phyloP scores from a whole-genome alignment of 2,797 vertebrate genomes.

The Myiotriccus ornatus region DNA sequence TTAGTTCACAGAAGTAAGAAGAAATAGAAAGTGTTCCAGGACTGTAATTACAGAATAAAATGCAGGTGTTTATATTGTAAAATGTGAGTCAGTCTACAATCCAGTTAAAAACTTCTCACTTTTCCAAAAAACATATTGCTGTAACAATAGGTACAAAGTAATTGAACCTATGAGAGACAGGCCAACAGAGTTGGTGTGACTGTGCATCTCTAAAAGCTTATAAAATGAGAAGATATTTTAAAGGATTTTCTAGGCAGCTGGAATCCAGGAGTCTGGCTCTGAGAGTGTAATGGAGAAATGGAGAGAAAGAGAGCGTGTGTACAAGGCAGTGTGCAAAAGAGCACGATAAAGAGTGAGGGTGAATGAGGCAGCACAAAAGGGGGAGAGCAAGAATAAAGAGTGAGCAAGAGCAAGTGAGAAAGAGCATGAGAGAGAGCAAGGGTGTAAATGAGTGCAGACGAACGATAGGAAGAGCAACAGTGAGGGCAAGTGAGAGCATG shows the following conservation, averaged over 20 bases:
- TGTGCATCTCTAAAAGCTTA: neutral
- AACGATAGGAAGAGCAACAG: neutral
- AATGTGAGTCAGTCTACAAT: neutral
- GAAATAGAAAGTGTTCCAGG: neutral
- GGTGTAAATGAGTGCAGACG: neutral
- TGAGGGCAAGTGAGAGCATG: neutral
- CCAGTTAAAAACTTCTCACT: neutral
- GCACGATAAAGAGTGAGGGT: neutral
- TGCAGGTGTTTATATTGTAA: neutral
- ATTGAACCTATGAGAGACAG: neutral
- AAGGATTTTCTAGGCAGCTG: neutral
- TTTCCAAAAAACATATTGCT: neutral
- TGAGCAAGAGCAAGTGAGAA: neutral
- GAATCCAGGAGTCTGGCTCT: neutral
- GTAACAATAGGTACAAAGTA: neutral
- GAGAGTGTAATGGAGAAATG: neutral
- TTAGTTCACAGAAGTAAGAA: neutral
- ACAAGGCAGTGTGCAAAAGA: neutral
- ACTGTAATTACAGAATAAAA: neutral
- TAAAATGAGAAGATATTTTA: neutral
- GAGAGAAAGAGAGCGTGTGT: accelerated
- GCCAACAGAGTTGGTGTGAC: neutral
- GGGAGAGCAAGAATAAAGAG: neutral
- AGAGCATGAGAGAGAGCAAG: neutral
- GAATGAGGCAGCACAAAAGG: neutral